Evolutionary conservation across 2,888 invertebrate species (phyloP).

Genomic region (Diarsia dahlii): DNA sequence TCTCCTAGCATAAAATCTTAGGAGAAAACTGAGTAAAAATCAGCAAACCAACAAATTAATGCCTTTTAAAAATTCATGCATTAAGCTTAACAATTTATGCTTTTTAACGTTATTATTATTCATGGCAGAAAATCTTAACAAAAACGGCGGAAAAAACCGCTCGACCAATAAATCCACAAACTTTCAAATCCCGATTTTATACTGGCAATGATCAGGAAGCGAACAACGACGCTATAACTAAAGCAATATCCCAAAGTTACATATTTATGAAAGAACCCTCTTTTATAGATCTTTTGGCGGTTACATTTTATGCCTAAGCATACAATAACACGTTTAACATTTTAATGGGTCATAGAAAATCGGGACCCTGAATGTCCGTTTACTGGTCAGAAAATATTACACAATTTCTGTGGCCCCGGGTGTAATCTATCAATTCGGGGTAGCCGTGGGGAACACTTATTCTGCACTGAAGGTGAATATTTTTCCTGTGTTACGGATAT

Average conservation of each 20-base stretch:
- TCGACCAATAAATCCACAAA: conserved; percentile 59
- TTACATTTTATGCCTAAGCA: conserved; percentile 70
- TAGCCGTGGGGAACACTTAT: conserved; percentile 19
- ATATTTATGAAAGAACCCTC: conserved; percentile 82
- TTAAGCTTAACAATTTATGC: too few species aligned
- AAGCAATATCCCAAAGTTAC: conserved; percentile 78
- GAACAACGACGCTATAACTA: conserved; percentile 71
- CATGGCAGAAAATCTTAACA: not conserved
- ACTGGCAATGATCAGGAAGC: conserved; percentile 67
- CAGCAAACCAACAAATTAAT: too few species aligned
- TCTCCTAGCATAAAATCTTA: not conserved
- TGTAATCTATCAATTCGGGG: conserved; percentile 21
- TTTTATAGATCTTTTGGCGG: conserved; percentile 72
- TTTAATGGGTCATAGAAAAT: conserved; percentile 54
- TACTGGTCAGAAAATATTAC: conserved; percentile 23
- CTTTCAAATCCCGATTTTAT: conserved; percentile 70
- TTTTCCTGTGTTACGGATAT: conserved; percentile 9
- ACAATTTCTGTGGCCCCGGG: conserved; percentile 11
- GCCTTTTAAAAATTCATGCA: too few species aligned
- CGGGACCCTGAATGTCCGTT: not conserved
- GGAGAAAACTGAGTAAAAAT: not conserved
- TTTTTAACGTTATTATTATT: not conserved
- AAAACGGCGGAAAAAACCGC: conserved; percentile 14
- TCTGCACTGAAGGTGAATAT: conserved; percentile 24
- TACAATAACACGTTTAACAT: conserved; percentile 56